phyloP scores from a whole-genome alignment of 2,113 vertebrate genomes.

The Platysternon megacephalum region DNA sequence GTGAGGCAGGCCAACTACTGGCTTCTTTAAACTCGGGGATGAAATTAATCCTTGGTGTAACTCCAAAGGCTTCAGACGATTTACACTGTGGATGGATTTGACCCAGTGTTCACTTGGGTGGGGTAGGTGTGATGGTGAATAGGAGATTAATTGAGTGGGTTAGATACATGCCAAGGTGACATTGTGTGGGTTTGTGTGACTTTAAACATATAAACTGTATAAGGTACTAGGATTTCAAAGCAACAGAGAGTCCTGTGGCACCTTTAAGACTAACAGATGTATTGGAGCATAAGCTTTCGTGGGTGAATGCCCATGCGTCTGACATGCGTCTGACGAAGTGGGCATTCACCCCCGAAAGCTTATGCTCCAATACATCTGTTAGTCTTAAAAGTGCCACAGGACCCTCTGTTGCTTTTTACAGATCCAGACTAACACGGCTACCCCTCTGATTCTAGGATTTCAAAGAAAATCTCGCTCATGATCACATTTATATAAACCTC shows the following conservation, averaged over 20 bases:
- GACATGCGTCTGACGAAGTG: too few relatives aligned
- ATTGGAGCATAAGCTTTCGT: too few relatives aligned
- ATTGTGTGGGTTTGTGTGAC: not conserved
- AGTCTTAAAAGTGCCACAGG: too few relatives aligned
- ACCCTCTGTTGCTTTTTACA: too few relatives aligned
- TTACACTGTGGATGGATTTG: not conserved
- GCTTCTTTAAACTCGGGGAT: not conserved
- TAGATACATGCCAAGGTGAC: rapidly evolving
- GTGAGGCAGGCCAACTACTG: not conserved
- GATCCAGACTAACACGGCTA: too few relatives aligned
- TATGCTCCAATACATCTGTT: too few relatives aligned
- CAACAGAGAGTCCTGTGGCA: too few relatives aligned
- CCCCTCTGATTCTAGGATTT: too few relatives aligned
- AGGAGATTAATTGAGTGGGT: not conserved
- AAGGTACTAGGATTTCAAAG: not conserved
- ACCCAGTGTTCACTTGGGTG: not conserved
- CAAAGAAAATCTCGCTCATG: not conserved
- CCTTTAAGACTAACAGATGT: too few relatives aligned
- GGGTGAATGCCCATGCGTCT: too few relatives aligned
- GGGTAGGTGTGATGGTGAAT: not conserved
- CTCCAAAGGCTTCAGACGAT: not conserved
- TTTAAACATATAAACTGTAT: not conserved
- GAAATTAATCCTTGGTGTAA: constrained; percentile 13
- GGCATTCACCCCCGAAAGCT: too few relatives aligned
- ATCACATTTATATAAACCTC: not conserved